Percentiles rank a stretch among this genome's conserved stretches.
Conservation (phyloP, 2,888 invertebrate genomes). For the Lypha dubia region DNA sequence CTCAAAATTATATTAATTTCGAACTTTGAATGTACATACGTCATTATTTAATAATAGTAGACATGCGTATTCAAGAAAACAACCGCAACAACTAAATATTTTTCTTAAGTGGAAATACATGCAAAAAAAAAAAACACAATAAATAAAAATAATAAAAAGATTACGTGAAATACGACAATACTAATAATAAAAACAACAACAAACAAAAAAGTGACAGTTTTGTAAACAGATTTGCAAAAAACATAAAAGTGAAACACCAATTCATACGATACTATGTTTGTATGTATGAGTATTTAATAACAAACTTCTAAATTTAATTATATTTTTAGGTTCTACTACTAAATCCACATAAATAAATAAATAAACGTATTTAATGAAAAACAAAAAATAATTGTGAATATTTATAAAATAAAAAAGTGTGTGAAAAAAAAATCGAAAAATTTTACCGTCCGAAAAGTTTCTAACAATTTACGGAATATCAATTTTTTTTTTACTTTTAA, state of each 20-base stretch:
- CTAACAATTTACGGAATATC: constrained; percentile 6
- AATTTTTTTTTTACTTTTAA: constrained; percentile 7
- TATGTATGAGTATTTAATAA: constrained; percentile 10
- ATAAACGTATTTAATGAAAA: background rate
- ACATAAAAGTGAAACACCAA: background rate
- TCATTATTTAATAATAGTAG: constrained; percentile 50
- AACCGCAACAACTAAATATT: constrained; percentile 16
- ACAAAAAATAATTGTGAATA: background rate
- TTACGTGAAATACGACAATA: constrained; percentile 1
- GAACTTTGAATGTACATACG: constrained; percentile 19
- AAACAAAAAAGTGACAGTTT: background rate
- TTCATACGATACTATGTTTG: no score
- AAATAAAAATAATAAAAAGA: constrained; percentile 12
- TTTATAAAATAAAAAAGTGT: background rate
- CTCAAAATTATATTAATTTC: background rate
- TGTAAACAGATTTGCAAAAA: background rate
- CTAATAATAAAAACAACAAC: background rate
- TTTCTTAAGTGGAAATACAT: constrained; percentile 29
- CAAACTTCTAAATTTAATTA: background rate
- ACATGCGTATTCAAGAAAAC: constrained; percentile 28
- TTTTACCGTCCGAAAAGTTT: background rate
- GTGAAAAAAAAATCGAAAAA: constrained; percentile 2
- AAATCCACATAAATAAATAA: background rate
- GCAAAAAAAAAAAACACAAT: no score
- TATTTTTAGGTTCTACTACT: background rate